These are phyloP conservation scores for Pristis pectinata DNA, from an alignment of 2,797 vertebrate species.

Conservation along the genomic window DNA sequence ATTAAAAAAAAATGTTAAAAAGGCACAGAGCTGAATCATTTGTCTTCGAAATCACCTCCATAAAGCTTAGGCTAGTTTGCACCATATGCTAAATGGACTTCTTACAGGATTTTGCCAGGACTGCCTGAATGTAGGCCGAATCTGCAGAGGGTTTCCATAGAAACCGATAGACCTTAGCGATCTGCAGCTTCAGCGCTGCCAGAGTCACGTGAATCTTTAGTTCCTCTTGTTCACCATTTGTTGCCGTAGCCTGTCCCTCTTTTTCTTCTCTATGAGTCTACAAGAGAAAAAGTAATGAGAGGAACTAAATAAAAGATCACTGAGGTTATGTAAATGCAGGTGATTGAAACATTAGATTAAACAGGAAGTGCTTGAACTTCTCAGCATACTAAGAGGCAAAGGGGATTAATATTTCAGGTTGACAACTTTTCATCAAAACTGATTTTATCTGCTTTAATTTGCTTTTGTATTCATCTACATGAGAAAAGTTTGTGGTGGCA, in stretches of 20 bases:
- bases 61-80: slow-evolving; percentile 6
- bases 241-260: slow-evolving; percentile 65
- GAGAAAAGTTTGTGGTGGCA: not conserved
- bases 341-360: too few relatives aligned
- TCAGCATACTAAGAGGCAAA: too few relatives aligned
- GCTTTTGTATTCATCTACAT: not conserved
- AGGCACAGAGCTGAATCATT: slow-evolving; percentile 27
- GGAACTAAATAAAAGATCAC: not conserved
- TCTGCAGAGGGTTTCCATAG: slow-evolving; percentile 12
- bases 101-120: not conserved
- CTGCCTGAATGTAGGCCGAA: slow-evolving; percentile 6
- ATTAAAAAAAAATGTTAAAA: not conserved
- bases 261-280: slow-evolving; percentile 77
- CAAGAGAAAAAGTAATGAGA: not conserved
- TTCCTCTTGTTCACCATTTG: slow-evolving; percentile 69
- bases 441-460: not conserved
- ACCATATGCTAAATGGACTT: slow-evolving; percentile 11
- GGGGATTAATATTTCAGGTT: too few relatives aligned
- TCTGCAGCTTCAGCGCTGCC: not conserved
- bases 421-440: too few relatives aligned
- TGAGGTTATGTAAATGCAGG: too few relatives aligned
- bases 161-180: not conserved
- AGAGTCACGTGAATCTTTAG: slow-evolving; percentile 48
- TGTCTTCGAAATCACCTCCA: slow-evolving; percentile 8
- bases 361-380: too few relatives aligned